A percentile compares a stretch with the other conserved stretches of the same genome.
Evolutionary conservation across 1,140 invertebrate species (phyloP).

Genomic region (Cherax quadricarinatus): DNA sequence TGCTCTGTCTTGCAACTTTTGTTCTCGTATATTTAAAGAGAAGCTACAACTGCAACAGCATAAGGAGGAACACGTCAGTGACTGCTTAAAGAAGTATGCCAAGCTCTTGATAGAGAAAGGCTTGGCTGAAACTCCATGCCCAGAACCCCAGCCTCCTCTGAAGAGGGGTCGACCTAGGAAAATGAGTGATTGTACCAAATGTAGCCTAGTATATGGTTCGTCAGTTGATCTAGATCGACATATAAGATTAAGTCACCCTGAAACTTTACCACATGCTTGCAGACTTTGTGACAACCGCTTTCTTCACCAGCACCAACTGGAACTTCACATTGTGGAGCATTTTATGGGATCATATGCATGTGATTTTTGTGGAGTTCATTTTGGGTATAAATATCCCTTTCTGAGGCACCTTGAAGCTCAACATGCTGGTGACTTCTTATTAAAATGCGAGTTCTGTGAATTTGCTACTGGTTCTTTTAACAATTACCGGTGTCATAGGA

Average conservation of each 20-base stretch:
- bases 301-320: constrained; percentile 29
- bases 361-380: constrained; percentile 56
- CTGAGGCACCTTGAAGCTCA: constrained; percentile 54
- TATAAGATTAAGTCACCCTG: constrained; percentile 22
- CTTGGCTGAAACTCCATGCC: constrained; percentile 36
- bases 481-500: constrained; percentile 32
- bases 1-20: constrained; percentile 37
- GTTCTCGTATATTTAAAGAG: not conserved
- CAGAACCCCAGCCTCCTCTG: constrained; percentile 35
- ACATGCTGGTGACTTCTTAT: constrained; percentile 52
- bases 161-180: constrained; percentile 47
- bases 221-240: constrained; percentile 20
- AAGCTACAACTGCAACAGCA: constrained; percentile 8
- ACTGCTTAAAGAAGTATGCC: constrained; percentile 55
- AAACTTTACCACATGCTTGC: constrained; percentile 53
- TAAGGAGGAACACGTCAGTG: constrained; percentile 23
- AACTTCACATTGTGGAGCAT: constrained; percentile 54
- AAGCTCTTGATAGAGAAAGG: constrained; percentile 55
- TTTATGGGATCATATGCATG: constrained; percentile 53
- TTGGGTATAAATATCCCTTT: constrained; percentile 59
- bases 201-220: constrained; percentile 33
- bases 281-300: constrained; percentile 60
- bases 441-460: constrained; percentile 63
- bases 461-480: constrained; percentile 44
- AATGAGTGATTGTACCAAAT: constrained; percentile 43